Percentiles rank a stretch among this genome's conserved stretches.
These are phyloP conservation scores for Gadopsis marmoratus DNA, from an alignment of 2,797 vertebrate species.

Conservation along the genomic window DNA sequence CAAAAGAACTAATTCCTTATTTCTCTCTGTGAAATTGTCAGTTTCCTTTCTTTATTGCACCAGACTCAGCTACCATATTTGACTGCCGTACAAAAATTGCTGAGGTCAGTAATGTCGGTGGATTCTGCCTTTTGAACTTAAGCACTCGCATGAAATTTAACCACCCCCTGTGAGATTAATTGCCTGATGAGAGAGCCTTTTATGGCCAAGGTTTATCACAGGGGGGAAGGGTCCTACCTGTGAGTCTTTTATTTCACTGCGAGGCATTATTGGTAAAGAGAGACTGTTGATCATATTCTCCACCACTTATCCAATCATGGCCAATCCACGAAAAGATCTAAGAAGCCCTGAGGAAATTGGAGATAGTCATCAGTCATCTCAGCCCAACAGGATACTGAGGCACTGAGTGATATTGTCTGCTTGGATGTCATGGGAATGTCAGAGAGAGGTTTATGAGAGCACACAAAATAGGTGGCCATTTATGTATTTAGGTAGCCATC, in stretches of 20 bases:
- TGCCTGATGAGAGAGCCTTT: constrained; percentile 68
- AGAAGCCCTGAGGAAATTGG: constrained; percentile 64
- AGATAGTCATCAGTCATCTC: constrained; percentile 71
- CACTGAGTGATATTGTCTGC: constrained; percentile 45
- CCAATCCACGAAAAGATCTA: constrained; percentile 63
- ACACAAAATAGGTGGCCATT: constrained; percentile 52
- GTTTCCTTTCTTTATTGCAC: constrained; percentile 53
- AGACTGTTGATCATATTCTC: constrained; percentile 74
- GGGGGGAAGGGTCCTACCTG: constrained; percentile 54
- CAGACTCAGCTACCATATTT: constrained; percentile 40
- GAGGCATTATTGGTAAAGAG: constrained; percentile 69
- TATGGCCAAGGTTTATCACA: constrained; percentile 70
- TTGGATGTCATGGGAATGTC: constrained; percentile 53
- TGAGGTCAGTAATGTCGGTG: constrained; percentile 61
- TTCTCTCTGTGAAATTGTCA: constrained; percentile 51
- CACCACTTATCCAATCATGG: constrained; percentile 74
- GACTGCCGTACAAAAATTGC: constrained; percentile 58
- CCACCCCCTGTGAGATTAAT: constrained; percentile 74
- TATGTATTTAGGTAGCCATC: constrained; percentile 52
- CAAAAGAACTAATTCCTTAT: constrained; percentile 58
- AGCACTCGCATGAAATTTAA: constrained; percentile 74
- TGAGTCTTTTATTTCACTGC: constrained; percentile 68
- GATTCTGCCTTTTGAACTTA: constrained; percentile 66
- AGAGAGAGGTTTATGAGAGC: constrained; percentile 47
- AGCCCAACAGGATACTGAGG: constrained; percentile 47